Percentiles rank a stretch among this genome's conserved stretches.
These are phyloP conservation scores for Drosophila lacertosa DNA, from an alignment of 1,140 invertebrate species.

Conservation along the genomic window DNA sequence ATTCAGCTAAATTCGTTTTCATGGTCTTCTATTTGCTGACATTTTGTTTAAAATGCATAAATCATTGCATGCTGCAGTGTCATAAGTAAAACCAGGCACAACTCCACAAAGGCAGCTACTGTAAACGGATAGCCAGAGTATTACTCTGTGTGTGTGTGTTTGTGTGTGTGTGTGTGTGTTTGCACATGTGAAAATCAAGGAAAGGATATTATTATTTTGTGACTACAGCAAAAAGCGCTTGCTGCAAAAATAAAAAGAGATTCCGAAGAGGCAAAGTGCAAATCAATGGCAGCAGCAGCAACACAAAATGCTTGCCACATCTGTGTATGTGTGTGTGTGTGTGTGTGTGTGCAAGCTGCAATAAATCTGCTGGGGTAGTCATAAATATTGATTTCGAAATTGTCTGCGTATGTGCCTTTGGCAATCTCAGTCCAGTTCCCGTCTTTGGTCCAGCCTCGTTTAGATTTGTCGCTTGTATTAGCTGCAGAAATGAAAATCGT, in stretches of 20 bases:
- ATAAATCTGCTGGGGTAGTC: slow-evolving; percentile 79
- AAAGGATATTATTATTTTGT: slow-evolving; percentile 79
- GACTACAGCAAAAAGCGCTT: slow-evolving; percentile 67
- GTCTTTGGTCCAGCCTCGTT: slow-evolving; percentile 35
- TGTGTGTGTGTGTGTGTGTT: slow-evolving; percentile 9
- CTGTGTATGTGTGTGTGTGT: slow-evolving; percentile 15
- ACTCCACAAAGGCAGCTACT: slow-evolving; percentile 44
- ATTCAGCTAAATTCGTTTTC: slow-evolving; percentile 15
- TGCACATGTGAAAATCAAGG: slow-evolving; percentile 60
- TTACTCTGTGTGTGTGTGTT: background rate
- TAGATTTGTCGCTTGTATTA: slow-evolving; percentile 82
- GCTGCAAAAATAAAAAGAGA: slow-evolving; percentile 28
- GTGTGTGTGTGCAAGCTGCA: slow-evolving; percentile 47
- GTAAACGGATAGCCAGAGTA: slow-evolving; percentile 42
- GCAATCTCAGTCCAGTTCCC: background rate
- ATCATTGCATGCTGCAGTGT: slow-evolving; percentile 73
- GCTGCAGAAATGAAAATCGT: slow-evolving; percentile 82
- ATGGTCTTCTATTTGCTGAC: slow-evolving; percentile 64
- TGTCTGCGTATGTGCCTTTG: slow-evolving; percentile 56
- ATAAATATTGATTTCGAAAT: slow-evolving; percentile 82
- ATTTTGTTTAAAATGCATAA: slow-evolving; percentile 79
- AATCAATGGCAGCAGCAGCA: slow-evolving; percentile 65
- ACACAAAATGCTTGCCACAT: slow-evolving; percentile 21
- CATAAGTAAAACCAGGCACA: slow-evolving; percentile 67
- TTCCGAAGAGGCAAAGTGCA: slow-evolving; percentile 58